Conservation (phyloP, 2,113 vertebrate species). For the Campylomormyrus tamandua region DNA sequence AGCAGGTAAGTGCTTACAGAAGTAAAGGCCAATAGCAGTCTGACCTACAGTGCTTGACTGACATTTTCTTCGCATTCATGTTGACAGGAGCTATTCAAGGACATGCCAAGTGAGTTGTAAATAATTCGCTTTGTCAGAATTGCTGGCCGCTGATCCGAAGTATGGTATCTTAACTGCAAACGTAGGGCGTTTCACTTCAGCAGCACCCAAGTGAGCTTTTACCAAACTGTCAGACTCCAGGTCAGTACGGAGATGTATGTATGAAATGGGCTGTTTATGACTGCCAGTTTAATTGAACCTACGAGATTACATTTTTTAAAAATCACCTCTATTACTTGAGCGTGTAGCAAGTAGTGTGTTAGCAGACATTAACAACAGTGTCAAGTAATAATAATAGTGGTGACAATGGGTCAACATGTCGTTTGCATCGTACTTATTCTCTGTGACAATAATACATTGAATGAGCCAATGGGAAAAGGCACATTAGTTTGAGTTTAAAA, state of each 20-base stretch:
- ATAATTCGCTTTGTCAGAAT: slow-evolving; percentile 10
- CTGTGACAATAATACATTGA: background rate
- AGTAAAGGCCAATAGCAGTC: slow-evolving; percentile 25
- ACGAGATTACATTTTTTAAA: background rate
- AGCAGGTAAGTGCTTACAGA: slow-evolving; percentile 22
- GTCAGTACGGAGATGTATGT: background rate
- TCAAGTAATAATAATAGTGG: background rate
- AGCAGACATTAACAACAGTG: background rate
- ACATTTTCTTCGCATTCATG: slow-evolving; percentile 40
- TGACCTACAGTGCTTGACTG: slow-evolving; percentile 27
- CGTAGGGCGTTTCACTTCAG: background rate
- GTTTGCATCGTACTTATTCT: background rate
- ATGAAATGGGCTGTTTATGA: background rate
- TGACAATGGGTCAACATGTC: background rate
- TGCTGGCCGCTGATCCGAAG: slow-evolving; percentile 22
- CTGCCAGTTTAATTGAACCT: background rate
- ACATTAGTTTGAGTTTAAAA: background rate
- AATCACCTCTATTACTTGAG: background rate
- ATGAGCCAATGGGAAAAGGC: background rate
- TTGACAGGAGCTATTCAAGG: slow-evolving; percentile 37
- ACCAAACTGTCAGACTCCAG: background rate
- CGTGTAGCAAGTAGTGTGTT: background rate
- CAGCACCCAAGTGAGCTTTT: background rate
- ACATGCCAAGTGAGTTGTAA: slow-evolving; percentile 31
- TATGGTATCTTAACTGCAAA: background rate